These are phyloP conservation scores for Elephantulus edwardii DNA, from an alignment of 2,113 vertebrate genomes.

Conservation along the genomic window DNA sequence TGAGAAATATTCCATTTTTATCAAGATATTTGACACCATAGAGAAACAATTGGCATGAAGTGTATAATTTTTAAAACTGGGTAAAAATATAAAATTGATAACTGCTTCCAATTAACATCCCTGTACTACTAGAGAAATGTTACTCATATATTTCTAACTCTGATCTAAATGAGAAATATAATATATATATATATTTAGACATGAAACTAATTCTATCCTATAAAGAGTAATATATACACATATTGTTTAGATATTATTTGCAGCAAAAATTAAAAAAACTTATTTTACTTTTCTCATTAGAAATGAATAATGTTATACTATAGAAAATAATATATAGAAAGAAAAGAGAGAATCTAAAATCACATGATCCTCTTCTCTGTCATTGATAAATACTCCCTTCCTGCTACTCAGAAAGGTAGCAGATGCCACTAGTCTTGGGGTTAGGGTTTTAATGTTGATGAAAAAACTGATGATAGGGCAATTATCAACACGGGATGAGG, in stretches of 20 bases:
- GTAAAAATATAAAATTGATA: neutral
- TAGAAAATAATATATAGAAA: neutral
- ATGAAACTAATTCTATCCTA: neutral
- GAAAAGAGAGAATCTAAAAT: neutral
- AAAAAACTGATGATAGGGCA: neutral
- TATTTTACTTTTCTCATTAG: neutral
- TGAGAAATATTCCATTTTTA: neutral
- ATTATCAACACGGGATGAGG: neutral
- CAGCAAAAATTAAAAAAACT: neutral
- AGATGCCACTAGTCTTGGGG: neutral
- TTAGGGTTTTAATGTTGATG: neutral
- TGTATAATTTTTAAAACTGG: neutral
- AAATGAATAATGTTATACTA: neutral
- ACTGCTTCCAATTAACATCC: neutral
- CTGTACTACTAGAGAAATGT: neutral
- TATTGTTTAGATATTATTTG: neutral
- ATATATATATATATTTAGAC: neutral
- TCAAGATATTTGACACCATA: neutral
- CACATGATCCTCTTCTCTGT: neutral
- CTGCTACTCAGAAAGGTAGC: neutral
- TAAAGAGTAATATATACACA: neutral
- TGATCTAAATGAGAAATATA: neutral
- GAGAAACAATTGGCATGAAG: neutral
- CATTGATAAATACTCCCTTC: neutral
- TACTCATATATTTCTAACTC: neutral